Conservation (phyloP, 2,888 invertebrate genomes). For the Caenorhabditis sp. region DNA sequence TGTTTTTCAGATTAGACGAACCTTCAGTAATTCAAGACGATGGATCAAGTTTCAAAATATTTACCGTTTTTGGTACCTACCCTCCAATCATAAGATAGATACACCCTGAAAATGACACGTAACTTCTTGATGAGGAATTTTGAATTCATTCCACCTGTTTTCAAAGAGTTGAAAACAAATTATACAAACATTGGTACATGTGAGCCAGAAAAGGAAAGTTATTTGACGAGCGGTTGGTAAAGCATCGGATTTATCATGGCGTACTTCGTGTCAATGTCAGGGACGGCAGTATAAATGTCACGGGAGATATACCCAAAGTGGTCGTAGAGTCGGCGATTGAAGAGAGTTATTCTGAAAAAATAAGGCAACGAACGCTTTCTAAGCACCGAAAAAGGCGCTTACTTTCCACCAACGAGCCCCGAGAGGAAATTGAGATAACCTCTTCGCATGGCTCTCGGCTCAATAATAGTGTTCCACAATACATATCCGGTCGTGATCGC, state of each 20-base stretch:
- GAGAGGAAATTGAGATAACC: constrained; percentile 89
- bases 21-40: background rate
- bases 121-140: background rate
- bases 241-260: constrained; percentile 67
- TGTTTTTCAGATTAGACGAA: background rate
- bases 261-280: constrained; percentile 55
- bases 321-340: constrained; percentile 67
- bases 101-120: no score
- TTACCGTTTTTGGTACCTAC: background rate
- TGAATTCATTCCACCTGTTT: background rate
- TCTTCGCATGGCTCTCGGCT: constrained; percentile 87
- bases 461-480: constrained; percentile 83
- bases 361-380: no score
- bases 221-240: constrained; percentile 53
- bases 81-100: no score
- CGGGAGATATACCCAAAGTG: constrained; percentile 67
- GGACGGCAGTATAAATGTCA: constrained; percentile 47
- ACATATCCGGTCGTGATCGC: constrained; percentile 84
- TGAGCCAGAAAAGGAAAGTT: background rate
- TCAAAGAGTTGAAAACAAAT: background rate
- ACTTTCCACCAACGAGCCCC: constrained; percentile 84
- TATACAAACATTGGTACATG: constrained; percentile 1
- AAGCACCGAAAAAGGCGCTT: background rate
- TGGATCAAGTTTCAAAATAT: constrained; percentile 17
- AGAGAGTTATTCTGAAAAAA: constrained; percentile 63